Evolutionary conservation across 2,888 invertebrate species (phyloP).

Genomic region (Zonitis immaculata): DNA sequence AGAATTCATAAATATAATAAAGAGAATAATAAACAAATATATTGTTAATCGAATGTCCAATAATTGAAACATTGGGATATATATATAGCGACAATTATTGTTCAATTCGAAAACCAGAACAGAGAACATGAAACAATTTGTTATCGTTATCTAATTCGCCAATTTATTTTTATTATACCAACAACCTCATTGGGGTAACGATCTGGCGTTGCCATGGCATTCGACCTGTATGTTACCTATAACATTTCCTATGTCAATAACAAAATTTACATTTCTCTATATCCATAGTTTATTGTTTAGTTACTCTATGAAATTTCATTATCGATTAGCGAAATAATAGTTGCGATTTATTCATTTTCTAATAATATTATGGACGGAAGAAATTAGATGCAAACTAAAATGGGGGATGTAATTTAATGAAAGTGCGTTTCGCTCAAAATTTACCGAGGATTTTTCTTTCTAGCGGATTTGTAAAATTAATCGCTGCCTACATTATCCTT

Average conservation of each 20-base stretch:
- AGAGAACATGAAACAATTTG: not conserved
- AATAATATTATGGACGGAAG: no score
- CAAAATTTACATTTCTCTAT: not conserved
- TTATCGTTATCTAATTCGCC: not conserved
- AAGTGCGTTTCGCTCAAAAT: no score
- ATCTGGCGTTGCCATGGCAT: conserved; percentile 3
- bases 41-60: not conserved
- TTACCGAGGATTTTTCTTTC: not conserved
- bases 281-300: not conserved
- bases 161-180: not conserved
- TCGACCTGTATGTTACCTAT: not conserved
- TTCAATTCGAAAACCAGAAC: not conserved
- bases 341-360: not conserved
- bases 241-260: not conserved
- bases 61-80: not conserved
- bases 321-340: not conserved
- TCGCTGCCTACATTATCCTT: not conserved
- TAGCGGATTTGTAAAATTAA: not conserved
- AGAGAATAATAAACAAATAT: no score
- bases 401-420: no score
- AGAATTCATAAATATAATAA: no score
- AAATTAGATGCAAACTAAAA: no score
- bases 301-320: not conserved
- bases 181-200: not conserved
- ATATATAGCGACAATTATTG: not conserved